A percentile compares a stretch with the other conserved stretches of the same genome.
Evolutionary conservation across 2,888 invertebrate genomes (phyloP).

Genomic region (Pyrgus malvae): DNA sequence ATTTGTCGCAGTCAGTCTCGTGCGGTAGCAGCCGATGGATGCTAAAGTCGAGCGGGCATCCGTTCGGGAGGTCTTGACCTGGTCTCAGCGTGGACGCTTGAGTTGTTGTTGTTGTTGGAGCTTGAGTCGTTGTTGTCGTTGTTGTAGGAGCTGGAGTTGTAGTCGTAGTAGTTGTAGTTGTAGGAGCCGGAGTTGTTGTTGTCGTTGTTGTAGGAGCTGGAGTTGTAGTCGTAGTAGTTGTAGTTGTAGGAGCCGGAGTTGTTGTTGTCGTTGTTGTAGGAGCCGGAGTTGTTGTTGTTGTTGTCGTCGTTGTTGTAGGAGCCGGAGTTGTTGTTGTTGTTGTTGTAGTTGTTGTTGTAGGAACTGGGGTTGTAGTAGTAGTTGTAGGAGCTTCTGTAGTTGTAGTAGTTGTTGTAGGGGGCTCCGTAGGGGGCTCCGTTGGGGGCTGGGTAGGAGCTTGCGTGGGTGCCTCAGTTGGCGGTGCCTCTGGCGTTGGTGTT

Average conservation of each 20-base stretch:
- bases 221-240: conserved; percentile 15
- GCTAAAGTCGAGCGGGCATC: conserved; percentile 46
- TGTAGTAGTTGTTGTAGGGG: conserved; percentile 25
- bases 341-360: too few relatives aligned
- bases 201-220: neutral
- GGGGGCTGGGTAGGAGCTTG: neutral
- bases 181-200: conserved; percentile 1
- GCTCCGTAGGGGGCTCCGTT: conserved; percentile 26
- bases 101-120: neutral
- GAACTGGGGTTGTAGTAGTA: too few relatives aligned
- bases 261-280: conserved; percentile 23
- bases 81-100: neutral
- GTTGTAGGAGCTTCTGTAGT: too few relatives aligned
- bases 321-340: too few relatives aligned
- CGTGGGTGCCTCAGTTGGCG: neutral
- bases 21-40: conserved; percentile 49
- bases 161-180: too few relatives aligned
- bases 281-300: conserved; percentile 26
- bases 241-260: conserved; percentile 16
- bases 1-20: conserved; percentile 47
- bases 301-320: too few relatives aligned
- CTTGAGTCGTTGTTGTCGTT: neutral
- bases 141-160: neutral
- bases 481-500: conserved; percentile 10
- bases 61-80: conserved; percentile 40